Evolutionary conservation across 1,140 invertebrate genomes (phyloP).

Genomic region (Arion vulgaris): DNA sequence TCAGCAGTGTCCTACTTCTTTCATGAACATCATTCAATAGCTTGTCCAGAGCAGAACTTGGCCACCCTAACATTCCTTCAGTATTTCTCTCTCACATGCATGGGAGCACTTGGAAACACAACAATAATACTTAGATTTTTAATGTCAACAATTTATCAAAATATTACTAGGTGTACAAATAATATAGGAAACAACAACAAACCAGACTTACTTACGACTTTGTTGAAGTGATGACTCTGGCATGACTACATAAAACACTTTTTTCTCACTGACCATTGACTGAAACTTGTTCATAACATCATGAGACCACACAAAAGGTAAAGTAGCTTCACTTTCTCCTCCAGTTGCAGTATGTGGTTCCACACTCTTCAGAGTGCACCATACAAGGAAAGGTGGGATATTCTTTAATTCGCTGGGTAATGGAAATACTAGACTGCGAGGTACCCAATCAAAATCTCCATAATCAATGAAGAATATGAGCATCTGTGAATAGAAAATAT

Average conservation of each 20-base stretch:
- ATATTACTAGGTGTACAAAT: too few species aligned
- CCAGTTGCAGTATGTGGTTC: slow-evolving; percentile 24
- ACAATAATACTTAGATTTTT: too few species aligned
- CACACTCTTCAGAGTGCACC: slow-evolving; percentile 41
- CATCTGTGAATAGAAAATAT: neutral
- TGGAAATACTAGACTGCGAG: slow-evolving; percentile 41
- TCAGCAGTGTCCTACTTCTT: too few species aligned
- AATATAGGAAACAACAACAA: neutral
- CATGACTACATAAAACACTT: neutral
- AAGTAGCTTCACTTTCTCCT: neutral
- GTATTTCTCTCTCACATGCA: too few species aligned
- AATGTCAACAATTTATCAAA: too few species aligned
- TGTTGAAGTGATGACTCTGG: neutral
- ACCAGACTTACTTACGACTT: slow-evolving; percentile 7
- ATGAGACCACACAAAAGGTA: neutral
- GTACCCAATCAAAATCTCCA: slow-evolving; percentile 48
- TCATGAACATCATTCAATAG: too few species aligned
- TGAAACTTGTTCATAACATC: neutral
- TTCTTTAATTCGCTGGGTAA: slow-evolving; percentile 42
- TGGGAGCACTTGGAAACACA: too few species aligned
- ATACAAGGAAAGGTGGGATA: slow-evolving; percentile 41
- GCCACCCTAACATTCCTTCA: too few species aligned
- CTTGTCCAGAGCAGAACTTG: too few species aligned
- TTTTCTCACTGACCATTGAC: neutral
- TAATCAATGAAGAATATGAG: slow-evolving; percentile 52